Evolutionary conservation across 2,113 vertebrate genomes (phyloP).

Genomic region (Hucho hucho): DNA sequence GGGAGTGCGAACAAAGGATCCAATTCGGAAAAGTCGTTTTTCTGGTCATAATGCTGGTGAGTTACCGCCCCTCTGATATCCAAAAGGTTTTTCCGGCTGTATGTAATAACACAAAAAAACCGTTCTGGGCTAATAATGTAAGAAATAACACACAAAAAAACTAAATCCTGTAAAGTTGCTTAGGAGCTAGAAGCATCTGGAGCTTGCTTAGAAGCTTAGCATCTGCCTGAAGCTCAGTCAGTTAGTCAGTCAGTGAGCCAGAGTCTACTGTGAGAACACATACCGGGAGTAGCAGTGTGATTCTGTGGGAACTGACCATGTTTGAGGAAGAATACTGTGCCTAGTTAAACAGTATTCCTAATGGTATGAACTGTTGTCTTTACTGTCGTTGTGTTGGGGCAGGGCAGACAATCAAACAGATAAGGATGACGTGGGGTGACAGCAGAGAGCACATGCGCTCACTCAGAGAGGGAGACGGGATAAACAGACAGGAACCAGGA

Average conservation of each 20-base stretch:
- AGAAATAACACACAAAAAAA: no score
- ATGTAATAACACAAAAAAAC: no score
- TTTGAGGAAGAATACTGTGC: not conserved
- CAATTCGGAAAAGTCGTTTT: no score
- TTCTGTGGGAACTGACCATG: slow-evolving; percentile 28
- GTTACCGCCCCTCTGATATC: no score
- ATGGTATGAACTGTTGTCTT: not conserved
- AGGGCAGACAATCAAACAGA: not conserved
- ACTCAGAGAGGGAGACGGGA: not conserved
- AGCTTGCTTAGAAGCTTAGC: no score
- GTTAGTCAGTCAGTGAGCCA: not conserved
- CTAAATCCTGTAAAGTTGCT: no score
- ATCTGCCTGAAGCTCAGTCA: not conserved
- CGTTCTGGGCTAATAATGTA: no score
- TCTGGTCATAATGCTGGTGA: no score
- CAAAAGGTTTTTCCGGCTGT: no score
- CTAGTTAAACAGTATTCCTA: slow-evolving; percentile 8
- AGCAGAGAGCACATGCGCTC: not conserved
- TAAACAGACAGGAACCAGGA: not conserved
- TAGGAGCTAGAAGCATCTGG: no score
- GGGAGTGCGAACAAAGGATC: no score
- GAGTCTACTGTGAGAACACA: not conserved
- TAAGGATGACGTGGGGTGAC: not conserved
- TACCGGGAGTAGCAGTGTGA: not conserved
- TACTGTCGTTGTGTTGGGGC: not conserved